Evolutionary conservation across 2,888 invertebrate genomes (phyloP).

Genomic region (Hemicrepidius hirtus): DNA sequence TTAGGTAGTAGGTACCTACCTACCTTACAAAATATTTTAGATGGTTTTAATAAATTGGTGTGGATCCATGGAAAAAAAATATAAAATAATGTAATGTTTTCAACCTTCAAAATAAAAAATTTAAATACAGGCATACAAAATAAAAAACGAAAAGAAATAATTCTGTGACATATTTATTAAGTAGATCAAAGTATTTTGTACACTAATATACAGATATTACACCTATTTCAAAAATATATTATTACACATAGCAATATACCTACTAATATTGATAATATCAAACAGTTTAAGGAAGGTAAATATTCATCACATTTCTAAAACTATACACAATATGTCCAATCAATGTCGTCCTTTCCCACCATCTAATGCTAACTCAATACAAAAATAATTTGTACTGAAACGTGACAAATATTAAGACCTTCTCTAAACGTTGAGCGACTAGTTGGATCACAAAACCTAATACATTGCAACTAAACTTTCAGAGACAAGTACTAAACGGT

Average conservation of each 20-base stretch:
- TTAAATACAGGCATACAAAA: too few relatives aligned
- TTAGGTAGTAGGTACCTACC: too few relatives aligned
- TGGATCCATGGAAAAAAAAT: too few relatives aligned
- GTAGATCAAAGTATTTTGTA: conserved; percentile 66
- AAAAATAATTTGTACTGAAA: conserved; percentile 60
- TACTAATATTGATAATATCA: conserved; percentile 52
- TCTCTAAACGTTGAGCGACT: conserved; percentile 67
- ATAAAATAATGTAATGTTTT: too few relatives aligned
- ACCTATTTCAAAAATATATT: conserved; percentile 57
- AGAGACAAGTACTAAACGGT: conserved; percentile 44
- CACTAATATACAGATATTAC: conserved; percentile 67
- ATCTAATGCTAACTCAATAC: conserved; percentile 52
- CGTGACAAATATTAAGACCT: conserved; percentile 51
- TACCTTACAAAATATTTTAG: too few relatives aligned
- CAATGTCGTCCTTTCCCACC: conserved; percentile 44
- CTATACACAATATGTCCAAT: conserved; percentile 21
- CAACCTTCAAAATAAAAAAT: too few relatives aligned
- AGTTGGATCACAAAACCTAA: conserved; percentile 70
- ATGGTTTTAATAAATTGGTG: too few relatives aligned
- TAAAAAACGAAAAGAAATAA: neutral
- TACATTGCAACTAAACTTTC: conserved; percentile 55
- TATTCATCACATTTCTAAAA: conserved; percentile 40
- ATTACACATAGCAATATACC: conserved; percentile 55
- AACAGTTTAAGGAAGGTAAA: conserved; percentile 49
- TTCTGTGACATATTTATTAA: conserved; percentile 48